Evolutionary conservation across 1,140 invertebrate genomes (phyloP), one percentile per base, ranked within the genome.

Genomic region (Philotrypesis tridentata): DNA sequence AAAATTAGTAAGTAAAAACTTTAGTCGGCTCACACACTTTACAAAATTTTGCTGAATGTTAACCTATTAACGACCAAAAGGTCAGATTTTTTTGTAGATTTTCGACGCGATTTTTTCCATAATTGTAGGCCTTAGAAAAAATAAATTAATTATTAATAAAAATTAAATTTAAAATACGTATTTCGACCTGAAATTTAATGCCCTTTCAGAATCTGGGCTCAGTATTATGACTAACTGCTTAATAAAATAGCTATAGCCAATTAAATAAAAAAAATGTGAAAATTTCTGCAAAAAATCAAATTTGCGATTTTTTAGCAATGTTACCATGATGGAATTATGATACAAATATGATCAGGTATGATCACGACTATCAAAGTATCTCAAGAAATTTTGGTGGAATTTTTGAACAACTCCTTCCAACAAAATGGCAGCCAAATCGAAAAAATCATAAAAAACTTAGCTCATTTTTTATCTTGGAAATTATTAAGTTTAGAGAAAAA

Each of bases 221-320:
- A 68, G 31, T 29, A 29, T 68, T 68, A 29, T 68, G 67, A 68
- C 31, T 68, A 8, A 29, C 29, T 5, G 25, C 67, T 23, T 68
- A 68, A 68, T 68, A 68, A 68, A 68, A 68, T 29, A 68, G 67
- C 31, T 68, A 68, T 68, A 27, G n/a, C 29, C 29, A 68, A 27
- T 68, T 68, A 68, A 68, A 68, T 12, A 68, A 25, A 68, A 68
- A 68, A 68, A 68, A 27, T 8, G 43, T 71, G 72, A 80, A 23
- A 84, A 68, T 68, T 68, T 68, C 31, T 68, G 23, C 67, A 68
- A 68, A 68, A 68, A 68, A 68, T 68, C 67, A 68, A 68, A 33
- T 68, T 68, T 68, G 23, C 23, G 29, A 68, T 68, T 68, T 68
- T 68, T 68, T 68, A 27, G 67, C n/a, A 27, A 68, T 68, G 67